A percentile compares a stretch with the other conserved stretches of the same genome.
Conservation (phyloP, 2,113 vertebrate genomes). For the Cryptotis parvus region DNA sequence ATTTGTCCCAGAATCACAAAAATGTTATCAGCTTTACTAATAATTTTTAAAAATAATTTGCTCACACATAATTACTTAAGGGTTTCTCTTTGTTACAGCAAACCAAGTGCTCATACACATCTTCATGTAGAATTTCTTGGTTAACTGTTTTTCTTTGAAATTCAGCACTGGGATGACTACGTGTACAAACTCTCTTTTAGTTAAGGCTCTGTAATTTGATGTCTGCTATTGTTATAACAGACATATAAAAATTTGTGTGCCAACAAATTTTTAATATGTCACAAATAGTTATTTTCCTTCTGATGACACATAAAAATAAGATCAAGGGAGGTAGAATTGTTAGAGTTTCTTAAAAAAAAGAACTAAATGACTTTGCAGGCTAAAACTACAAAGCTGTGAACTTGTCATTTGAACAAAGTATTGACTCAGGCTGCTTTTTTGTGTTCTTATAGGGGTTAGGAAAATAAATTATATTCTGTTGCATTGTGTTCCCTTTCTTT, state of each 20-base stretch:
- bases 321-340: neutral
- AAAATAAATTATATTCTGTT: constrained; percentile 57
- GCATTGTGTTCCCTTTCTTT: constrained; percentile 63
- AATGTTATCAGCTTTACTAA: neutral
- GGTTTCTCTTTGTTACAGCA: neutral
- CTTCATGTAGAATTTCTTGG: neutral
- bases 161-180: neutral
- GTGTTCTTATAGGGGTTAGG: constrained; percentile 24
- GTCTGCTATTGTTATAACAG: neutral
- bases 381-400: neutral
- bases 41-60: neutral
- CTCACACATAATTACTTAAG: neutral
- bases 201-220: neutral
- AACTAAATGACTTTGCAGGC: neutral
- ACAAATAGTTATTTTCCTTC: neutral
- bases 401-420: constrained; percentile 13
- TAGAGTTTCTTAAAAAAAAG: neutral
- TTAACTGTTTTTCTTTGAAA: constrained; percentile 5
- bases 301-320: neutral
- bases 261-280: neutral
- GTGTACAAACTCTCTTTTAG: neutral
- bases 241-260: too few species aligned
- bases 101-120: neutral
- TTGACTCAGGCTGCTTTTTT: constrained; percentile 50
- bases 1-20: neutral